Evolutionary conservation across 2,113 vertebrate genomes (phyloP), one percentile per base, ranked within the genome.

Genomic region (Amphiprion ocellaris): DNA sequence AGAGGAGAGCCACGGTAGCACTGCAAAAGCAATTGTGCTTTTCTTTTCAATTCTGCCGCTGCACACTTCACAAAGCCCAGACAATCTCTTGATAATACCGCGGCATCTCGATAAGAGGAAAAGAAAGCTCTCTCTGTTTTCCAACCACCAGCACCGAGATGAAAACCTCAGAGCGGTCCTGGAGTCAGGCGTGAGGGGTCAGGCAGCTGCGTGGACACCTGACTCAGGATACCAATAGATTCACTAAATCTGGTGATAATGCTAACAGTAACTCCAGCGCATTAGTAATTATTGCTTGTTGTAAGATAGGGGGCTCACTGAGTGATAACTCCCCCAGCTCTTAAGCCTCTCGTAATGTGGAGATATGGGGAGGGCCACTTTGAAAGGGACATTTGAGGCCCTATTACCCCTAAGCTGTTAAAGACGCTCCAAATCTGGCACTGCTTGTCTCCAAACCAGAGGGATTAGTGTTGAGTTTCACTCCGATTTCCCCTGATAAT

Each of bases 391-490:
- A 76, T 90, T 86, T 81, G 84, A 90, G 89, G 83, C 85, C 84
- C 87, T 88, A 87, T 93, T 83, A 93, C 79, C 76, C 74, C 74
- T 85, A 89, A 91, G 90, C 91, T 83, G 83, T 81, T 89, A 88
- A 91, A 89, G 85, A 90, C 60, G 69, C 79, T 74, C 74, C 83
- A 85, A 87, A 90, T 90, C 90, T 88, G 82, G 71, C 37, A 24
- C 79, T 41, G 83, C 90, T 91, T 77, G 88, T 91, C 81, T 77
- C 87, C 87, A 91, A 91, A 93, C 87, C 53, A 65, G 61, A 80
- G 78, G 90, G 89, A 93, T 93, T 93, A 93, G 82, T 77, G 85
- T 78, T 60, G 81, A 82, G 90, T 91, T 90, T 86, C 61, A 69
- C 74, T 88, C 47, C 23, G 84, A 91, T 91, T 89, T 74, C 79